Conservation (phyloP, 1,140 invertebrate species). For the Oedothorax gibbosus region DNA sequence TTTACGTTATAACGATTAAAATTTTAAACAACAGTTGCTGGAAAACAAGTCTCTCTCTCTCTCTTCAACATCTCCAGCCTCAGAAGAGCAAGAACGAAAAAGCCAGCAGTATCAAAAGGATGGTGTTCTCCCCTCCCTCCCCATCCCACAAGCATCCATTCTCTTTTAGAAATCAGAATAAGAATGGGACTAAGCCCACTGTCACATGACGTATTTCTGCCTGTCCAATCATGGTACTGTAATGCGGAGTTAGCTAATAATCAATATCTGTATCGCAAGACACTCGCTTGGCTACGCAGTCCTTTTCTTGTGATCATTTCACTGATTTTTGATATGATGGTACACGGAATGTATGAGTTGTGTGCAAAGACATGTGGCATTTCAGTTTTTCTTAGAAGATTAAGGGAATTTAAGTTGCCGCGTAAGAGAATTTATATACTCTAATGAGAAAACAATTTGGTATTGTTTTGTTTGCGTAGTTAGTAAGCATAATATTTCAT, state of each 20-base stretch:
- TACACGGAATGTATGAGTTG: too few species aligned
- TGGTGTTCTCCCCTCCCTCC: background rate
- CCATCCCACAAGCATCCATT: background rate
- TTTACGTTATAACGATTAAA: too few species aligned
- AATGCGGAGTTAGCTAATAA: slow-evolving; percentile 27
- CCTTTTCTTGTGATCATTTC: background rate
- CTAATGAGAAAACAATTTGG: too few species aligned
- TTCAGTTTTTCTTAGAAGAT: too few species aligned
- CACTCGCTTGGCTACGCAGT: background rate
- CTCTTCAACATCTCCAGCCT: background rate
- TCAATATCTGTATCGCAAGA: slow-evolving; percentile 23
- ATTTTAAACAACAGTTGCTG: too few species aligned
- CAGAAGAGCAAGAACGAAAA: slow-evolving; percentile 1
- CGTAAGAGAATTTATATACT: too few species aligned
- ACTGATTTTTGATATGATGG: too few species aligned
- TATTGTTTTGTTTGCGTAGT: too few species aligned
- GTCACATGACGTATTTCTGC: slow-evolving; percentile 20
- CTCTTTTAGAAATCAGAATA: slow-evolving; percentile 34
- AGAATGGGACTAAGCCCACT: background rate
- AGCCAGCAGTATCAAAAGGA: background rate
- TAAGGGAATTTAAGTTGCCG: too few species aligned
- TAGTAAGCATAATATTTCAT: too few species aligned
- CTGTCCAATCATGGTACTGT: slow-evolving; percentile 19
- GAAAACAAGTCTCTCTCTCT: too few species aligned
- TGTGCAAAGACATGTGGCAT: too few species aligned